Evolutionary conservation across 2,797 vertebrate genomes (phyloP), one percentile per base, ranked within the genome.

Genomic region (Arnoldichthys spilopterus): DNA sequence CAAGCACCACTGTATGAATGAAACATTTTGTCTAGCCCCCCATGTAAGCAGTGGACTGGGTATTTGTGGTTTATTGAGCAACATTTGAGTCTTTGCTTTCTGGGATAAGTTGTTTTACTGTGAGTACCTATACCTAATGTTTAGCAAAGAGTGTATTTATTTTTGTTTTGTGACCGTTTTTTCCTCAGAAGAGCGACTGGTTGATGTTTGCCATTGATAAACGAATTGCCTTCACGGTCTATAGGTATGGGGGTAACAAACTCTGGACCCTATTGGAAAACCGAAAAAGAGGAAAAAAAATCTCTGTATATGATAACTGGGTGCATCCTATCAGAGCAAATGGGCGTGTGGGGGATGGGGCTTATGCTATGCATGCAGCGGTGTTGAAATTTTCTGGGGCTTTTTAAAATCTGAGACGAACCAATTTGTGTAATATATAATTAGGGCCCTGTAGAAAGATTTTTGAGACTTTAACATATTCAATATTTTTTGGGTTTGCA

Each of bases 31-130:
- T 47, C 51, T 30, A 18, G 62, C 62, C 62, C 30, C 11, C 49
- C 4, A 30, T 49, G 0, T 3, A 11, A 71, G 49, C 16, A 1
- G 32, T 22, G 22, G 43, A 63, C 63, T 11, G 11, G 12, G 45
- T 18, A 47, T 64, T 56, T 64, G 68, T 34, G 54, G 71, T 56
- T 56, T 30, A 45, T 40, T 47, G 54, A 69, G 53, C 43, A 24
- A 22, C 22, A 16, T 69, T 61, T 51, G 30, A 45, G 11, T 37
- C 49, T 26, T 47, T 7, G 20, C 47, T 32, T 20, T 20, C 40
- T 73, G 22, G 37, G 63, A 45, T 18, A 7, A 45, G 12, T 47
- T 67, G 67, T 70, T 70, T 70, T 51, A n/a, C 18, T 3, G 3
- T 68, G 24, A 68, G 15, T 68, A 20, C 43, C 49, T 47, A 5